These are phyloP conservation scores for Leucozona laternaria DNA, from an alignment of 2,888 invertebrate species.

Conservation along the genomic window DNA sequence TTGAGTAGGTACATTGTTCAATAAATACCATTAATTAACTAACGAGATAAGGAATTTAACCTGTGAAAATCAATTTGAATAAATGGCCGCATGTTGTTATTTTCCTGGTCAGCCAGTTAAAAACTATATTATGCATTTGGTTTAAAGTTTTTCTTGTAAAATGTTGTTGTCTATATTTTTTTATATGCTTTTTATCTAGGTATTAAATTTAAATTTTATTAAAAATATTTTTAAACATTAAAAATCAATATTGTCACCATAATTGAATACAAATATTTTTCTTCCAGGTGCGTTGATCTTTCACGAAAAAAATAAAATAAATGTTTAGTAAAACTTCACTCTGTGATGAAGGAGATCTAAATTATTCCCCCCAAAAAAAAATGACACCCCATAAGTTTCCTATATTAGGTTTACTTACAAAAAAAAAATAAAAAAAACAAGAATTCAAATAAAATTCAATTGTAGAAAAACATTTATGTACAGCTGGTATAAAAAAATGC, in stretches of 20 bases:
- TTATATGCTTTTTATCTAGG: too few species aligned
- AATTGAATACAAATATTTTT: not conserved
- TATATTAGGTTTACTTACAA: constrained; percentile 25
- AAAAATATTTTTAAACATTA: not conserved
- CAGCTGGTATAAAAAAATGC: constrained; percentile 13
- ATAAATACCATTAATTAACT: too few species aligned
- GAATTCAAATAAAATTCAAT: constrained; percentile 22
- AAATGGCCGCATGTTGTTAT: too few species aligned
- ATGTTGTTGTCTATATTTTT: too few species aligned
- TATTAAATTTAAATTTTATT: too few species aligned
- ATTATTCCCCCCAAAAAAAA: not conserved
- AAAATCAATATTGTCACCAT: not conserved
- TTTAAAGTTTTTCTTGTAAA: too few species aligned
- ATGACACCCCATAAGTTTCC: constrained; percentile 5
- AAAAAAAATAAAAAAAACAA: not conserved
- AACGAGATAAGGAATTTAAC: too few species aligned
- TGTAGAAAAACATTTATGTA: constrained; percentile 12
- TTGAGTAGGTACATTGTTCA: too few species aligned
- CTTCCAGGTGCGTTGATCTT: constrained; percentile 28
- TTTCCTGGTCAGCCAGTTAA: too few species aligned
- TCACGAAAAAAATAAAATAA: not conserved
- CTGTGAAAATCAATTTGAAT: too few species aligned
- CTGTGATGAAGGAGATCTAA: constrained; percentile 6
- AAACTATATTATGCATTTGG: too few species aligned
- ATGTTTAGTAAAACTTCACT: not conserved